A percentile compares a stretch with the other conserved stretches of the same genome.
Conservation (phyloP, 2,888 invertebrate genomes). For the Macaria notata region DNA sequence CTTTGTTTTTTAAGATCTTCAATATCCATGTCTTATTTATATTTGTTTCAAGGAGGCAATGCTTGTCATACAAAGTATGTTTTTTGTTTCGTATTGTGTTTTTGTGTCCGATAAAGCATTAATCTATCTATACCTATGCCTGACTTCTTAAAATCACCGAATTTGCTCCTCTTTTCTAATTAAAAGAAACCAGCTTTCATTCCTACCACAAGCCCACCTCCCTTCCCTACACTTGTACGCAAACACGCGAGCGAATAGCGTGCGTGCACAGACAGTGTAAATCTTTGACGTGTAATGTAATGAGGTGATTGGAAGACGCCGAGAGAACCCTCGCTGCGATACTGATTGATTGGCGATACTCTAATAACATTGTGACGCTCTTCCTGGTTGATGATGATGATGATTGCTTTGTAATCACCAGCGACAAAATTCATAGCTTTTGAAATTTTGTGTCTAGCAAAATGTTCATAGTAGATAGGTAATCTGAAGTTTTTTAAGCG, state of each 20-base stretch:
- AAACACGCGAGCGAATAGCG: constrained; percentile 40
- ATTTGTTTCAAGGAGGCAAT: not conserved
- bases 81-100: not conserved
- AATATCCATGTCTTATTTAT: too few species aligned
- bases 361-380: constrained; percentile 29
- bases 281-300: constrained; percentile 58
- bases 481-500: too few species aligned
- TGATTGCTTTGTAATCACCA: not conserved
- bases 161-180: not conserved
- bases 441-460: too few species aligned
- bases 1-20: too few species aligned
- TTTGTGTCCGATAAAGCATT: too few species aligned
- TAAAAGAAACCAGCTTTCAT: not conserved
- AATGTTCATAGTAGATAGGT: too few species aligned
- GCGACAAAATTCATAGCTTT: too few species aligned
- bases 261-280: constrained; percentile 60
- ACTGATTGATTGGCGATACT: constrained; percentile 48
- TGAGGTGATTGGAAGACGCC: constrained; percentile 55
- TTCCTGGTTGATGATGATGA: too few species aligned
- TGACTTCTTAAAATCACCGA: too few species aligned
- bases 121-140: too few species aligned
- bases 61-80: not conserved
- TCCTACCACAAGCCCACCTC: not conserved
- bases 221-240: not conserved
- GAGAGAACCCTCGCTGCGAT: constrained; percentile 45